Evolutionary conservation across 2,797 vertebrate genomes (phyloP).

Genomic region (Scolopax bukidnonensis): DNA sequence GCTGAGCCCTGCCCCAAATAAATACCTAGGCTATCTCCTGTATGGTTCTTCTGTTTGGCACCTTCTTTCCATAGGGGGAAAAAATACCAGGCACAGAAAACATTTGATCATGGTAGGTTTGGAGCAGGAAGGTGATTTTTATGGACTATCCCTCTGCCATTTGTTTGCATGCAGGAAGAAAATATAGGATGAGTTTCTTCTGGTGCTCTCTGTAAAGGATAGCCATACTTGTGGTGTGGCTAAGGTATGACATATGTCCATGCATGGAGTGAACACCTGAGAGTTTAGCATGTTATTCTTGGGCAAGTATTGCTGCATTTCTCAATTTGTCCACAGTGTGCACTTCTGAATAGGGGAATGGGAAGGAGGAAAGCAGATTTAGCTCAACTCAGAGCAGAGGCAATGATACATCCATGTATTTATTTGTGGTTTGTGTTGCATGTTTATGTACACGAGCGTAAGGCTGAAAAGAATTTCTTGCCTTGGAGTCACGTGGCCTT

Average conservation of each 20-base stretch:
- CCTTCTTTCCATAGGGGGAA: background rate
- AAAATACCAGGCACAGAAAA: background rate
- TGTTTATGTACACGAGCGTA: background rate
- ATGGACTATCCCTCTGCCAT: background rate
- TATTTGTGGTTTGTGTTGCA: background rate
- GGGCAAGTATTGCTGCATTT: rapidly evolving
- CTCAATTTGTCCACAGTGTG: background rate
- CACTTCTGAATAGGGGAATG: background rate
- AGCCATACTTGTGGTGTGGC: background rate
- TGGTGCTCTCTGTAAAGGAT: background rate
- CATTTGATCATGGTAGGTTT: background rate
- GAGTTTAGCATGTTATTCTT: background rate
- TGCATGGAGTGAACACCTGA: background rate
- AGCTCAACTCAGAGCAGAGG: background rate
- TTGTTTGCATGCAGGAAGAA: background rate
- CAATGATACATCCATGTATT: background rate
- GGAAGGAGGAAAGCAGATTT: background rate
- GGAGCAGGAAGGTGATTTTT: background rate
- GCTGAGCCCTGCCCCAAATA: background rate
- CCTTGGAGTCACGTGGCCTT: background rate
- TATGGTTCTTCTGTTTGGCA: background rate
- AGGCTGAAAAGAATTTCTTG: background rate
- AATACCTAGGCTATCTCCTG: background rate
- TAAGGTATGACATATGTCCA: background rate
- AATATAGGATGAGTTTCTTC: background rate